These are phyloP conservation scores for Phocoena sinus DNA, from an alignment of 2,113 vertebrate species.

Conservation along the genomic window DNA sequence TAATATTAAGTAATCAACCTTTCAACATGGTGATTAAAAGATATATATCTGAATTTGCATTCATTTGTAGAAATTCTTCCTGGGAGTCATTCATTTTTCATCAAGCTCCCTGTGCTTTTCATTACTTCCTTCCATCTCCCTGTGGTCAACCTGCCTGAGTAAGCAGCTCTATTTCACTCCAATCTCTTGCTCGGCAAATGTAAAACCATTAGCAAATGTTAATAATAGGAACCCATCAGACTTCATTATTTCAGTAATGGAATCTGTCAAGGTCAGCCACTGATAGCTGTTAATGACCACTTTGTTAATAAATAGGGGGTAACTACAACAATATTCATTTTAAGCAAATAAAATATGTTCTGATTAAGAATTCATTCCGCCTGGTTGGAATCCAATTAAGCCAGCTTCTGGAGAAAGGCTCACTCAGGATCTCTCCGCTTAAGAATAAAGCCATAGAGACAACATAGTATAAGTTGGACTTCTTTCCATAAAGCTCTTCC, in stretches of 20 bases:
- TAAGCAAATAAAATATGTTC: constrained; percentile 42
- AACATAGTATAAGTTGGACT: neutral
- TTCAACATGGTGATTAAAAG: constrained; percentile 15
- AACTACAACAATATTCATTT: constrained; percentile 32
- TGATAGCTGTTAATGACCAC: constrained; percentile 28
- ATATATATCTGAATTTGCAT: constrained; percentile 31
- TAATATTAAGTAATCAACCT: constrained; percentile 56
- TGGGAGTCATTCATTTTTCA: neutral
- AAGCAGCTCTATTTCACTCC: neutral
- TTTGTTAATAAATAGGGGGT: neutral
- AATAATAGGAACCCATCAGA: constrained; percentile 30
- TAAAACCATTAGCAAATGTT: neutral
- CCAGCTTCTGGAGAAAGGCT: neutral
- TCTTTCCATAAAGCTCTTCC: neutral
- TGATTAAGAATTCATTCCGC: constrained; percentile 50
- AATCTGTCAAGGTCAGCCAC: constrained; percentile 33
- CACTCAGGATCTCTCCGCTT: neutral
- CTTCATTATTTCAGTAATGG: constrained; percentile 36
- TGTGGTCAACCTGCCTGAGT: neutral
- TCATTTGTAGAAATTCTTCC: constrained; percentile 22
- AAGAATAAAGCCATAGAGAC: neutral
- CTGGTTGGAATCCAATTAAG: constrained; percentile 43
- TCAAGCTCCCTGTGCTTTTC: neutral
- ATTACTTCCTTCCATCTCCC: neutral
- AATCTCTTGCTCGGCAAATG: neutral